phyloP scores from a whole-genome alignment of 2,797 vertebrate genomes.

The Orientallactaga sibirica region DNA sequence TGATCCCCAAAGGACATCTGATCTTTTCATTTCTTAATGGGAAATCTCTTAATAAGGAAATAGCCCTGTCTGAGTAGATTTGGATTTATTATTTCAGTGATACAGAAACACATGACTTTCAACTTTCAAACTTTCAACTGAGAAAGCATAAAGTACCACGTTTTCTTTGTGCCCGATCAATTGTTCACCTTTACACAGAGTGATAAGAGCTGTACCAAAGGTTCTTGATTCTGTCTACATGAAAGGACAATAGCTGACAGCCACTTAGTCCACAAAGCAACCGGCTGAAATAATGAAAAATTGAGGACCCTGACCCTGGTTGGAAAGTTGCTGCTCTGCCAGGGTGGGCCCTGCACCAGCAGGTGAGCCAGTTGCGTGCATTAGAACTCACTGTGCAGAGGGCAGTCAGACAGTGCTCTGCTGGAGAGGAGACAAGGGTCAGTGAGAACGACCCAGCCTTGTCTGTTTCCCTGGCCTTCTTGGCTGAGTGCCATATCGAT shows the following conservation, averaged over 20 bases:
- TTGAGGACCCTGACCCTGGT: neutral
- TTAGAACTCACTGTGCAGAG: neutral
- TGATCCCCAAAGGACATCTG: neutral
- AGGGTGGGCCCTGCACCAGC: neutral
- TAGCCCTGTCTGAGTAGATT: slow-evolving; percentile 17
- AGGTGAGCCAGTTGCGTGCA: neutral
- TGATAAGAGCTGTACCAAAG: slow-evolving; percentile 70
- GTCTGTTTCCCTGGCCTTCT: slow-evolving; percentile 32
- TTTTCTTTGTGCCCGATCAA: slow-evolving; percentile 45
- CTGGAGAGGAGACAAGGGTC: slow-evolving; percentile 26
- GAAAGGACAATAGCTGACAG: slow-evolving; percentile 7
- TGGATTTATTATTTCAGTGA: slow-evolving; percentile 43
- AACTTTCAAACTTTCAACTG: slow-evolving; percentile 38
- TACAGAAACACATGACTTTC: slow-evolving; percentile 37
- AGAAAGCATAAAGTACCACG: slow-evolving; percentile 42
- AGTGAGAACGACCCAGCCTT: neutral
- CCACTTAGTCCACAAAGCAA: neutral
- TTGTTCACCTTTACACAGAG: slow-evolving; percentile 69
- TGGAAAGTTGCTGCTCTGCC: neutral
- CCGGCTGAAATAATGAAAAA: slow-evolving; percentile 33
- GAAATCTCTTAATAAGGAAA: slow-evolving; percentile 36
- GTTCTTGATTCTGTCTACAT: neutral
- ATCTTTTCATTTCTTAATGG: slow-evolving; percentile 36
- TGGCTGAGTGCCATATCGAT: slow-evolving; percentile 44
- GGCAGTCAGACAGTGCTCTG: neutral